Evolutionary conservation across 2,797 vertebrate species (phyloP).

Genomic region (Notolepis coatsorum): DNA sequence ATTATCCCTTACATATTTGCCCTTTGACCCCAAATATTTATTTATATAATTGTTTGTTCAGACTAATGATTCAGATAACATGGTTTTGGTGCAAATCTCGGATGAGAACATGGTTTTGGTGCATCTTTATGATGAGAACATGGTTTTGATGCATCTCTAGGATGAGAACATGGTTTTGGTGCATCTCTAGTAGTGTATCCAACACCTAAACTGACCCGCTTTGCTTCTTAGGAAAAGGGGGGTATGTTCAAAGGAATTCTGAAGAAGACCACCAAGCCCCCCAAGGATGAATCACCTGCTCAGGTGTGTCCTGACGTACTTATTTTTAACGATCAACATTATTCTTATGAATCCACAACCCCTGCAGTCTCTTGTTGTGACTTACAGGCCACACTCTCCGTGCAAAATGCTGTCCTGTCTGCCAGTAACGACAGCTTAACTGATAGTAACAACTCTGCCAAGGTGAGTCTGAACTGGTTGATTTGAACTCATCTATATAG

Average conservation of each 20-base stretch:
- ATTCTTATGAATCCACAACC: neutral
- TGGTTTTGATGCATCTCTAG: neutral
- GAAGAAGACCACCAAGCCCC: slow-evolving; percentile 52
- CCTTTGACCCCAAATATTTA: neutral
- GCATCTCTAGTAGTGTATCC: neutral
- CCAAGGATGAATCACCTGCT: slow-evolving; percentile 30
- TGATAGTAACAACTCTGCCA: slow-evolving; percentile 46
- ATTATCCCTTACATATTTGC: no score
- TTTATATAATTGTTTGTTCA: neutral
- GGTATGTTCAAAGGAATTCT: slow-evolving; percentile 65
- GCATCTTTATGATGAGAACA: no score
- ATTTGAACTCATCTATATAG: neutral
- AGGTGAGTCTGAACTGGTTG: slow-evolving; percentile 40
- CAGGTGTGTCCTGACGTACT: slow-evolving; percentile 43
- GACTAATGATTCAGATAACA: neutral
- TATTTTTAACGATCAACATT: neutral
- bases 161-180: neutral
- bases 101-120: no score
- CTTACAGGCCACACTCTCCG: slow-evolving; percentile 29
- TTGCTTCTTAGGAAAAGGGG: slow-evolving; percentile 59
- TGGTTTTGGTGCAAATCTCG: no score
- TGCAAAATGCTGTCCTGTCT: slow-evolving; percentile 43
- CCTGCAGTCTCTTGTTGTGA: neutral
- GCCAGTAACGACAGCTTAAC: slow-evolving; percentile 46
- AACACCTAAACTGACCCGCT: neutral